Base-by-base conservation (phyloP, 2,797 vertebrate genomes). In the Bucorvus abyssinicus region DNA sequence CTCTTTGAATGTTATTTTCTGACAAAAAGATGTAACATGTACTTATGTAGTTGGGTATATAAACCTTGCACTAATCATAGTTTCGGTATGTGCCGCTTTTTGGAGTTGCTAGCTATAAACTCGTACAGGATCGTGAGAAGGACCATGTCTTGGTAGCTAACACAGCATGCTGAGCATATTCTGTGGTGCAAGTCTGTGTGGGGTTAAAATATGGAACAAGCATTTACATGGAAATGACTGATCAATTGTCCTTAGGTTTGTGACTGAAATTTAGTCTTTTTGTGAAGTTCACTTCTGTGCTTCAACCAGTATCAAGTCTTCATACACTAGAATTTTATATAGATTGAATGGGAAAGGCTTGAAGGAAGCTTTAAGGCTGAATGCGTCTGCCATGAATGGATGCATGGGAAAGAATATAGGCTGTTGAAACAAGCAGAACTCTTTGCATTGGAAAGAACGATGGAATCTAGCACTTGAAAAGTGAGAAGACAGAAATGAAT, bases 21-120 rank as follows among this genome's bases (percentile, higher is more conserved):
- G 42, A 11, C 4, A 67, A 18, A 45, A 22, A 0, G 20, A 14
- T 23, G 5, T 13, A 10, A 19, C 16, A 10, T 27, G 3, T 36
- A 20, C 38, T 76, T 9, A 32, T 18, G 44, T 12, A 45, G 44
- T 45, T 29, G 40, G 20, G 7, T 47, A 13, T 22, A 7, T 13
- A 50, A 9, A 5, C 32, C 53, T 57, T 57, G 44, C 26, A 73
- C 12, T 60, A 73, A 64, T 32, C 22, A 14, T 20, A 32, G 7
- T 45, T 80, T 76, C 36, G 68, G 6, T 17, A 4, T 16, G 1
- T 74, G 24, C 4, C 21, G 6, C 10, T 34, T 56, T 60, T 61
- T 56, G 38, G 42, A 52, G 19, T 15, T 55, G 18, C 32, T 69
- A 2, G 29, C 23, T 81, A 24, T 38, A 26, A 71, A 47, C 12